phyloP scores from a whole-genome alignment of 2,797 vertebrate genomes.

The Cichlasoma orientale region DNA sequence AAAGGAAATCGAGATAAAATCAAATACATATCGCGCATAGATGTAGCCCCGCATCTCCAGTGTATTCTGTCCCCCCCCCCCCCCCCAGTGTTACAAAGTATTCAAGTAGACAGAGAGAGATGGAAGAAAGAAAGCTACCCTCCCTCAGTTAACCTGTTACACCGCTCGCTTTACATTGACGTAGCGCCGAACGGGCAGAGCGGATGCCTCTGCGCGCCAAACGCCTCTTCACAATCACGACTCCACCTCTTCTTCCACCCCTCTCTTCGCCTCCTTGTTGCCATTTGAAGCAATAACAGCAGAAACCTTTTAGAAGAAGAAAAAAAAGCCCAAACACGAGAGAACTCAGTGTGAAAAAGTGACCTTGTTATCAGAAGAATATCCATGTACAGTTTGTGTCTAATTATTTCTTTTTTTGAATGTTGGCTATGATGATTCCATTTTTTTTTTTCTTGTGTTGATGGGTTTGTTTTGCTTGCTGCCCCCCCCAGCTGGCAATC shows the following conservation, averaged over 20 bases:
- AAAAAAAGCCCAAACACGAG: conserved; percentile 47
- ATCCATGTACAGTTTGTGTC: conserved; percentile 70
- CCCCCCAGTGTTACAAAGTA: neutral
- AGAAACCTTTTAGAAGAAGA: conserved; percentile 55
- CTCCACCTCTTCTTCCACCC: conserved; percentile 33
- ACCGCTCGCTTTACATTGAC: neutral
- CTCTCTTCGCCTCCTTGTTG: conserved; percentile 57
- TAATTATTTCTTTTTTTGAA: conserved; percentile 40
- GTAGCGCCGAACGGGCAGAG: neutral
- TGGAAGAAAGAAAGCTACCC: conserved; percentile 5
- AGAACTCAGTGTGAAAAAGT: conserved; percentile 71
- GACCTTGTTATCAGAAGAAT: conserved; percentile 78
- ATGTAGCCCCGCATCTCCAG: neutral
- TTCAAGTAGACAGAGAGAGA: conserved; percentile 14
- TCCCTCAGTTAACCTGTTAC: conserved; percentile 10
- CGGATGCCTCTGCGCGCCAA: conserved; percentile 9
- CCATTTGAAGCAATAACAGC: conserved; percentile 81
- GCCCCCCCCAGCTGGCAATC: conserved; percentile 30
- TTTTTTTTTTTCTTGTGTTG: conserved; percentile 54
- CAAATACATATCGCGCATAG: conserved; percentile 6
- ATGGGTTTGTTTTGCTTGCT: conserved; percentile 52
- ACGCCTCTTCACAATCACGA: conserved; percentile 22
- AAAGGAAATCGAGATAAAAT: conserved; percentile 36
- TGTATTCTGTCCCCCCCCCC: neutral
- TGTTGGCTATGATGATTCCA: conserved; percentile 72